Conservation (phyloP, 2,888 invertebrate genomes). For the Euplexia lucipara region DNA sequence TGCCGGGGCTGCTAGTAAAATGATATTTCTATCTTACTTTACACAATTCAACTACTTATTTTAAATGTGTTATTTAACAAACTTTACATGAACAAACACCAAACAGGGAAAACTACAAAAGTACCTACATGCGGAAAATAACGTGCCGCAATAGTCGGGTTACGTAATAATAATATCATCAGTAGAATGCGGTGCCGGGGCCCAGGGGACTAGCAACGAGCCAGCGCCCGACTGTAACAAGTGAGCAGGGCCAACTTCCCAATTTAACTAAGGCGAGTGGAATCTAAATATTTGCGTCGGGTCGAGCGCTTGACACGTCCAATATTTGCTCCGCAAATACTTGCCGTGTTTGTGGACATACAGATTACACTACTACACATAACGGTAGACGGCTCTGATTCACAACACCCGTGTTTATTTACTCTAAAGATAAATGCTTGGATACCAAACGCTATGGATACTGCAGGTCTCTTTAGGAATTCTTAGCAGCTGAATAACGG, state of each 20-base stretch:
- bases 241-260: neutral
- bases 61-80: slow-evolving; percentile 3
- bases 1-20: too few species aligned
- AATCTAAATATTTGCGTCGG: slow-evolving; percentile 41
- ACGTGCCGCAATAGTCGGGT: neutral
- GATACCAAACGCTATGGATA: neutral
- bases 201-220: neutral
- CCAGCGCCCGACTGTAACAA: neutral
- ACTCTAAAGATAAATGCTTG: slow-evolving; percentile 3
- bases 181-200: neutral
- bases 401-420: slow-evolving; percentile 20
- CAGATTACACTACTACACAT: slow-evolving; percentile 4
- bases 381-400: slow-evolving; percentile 19
- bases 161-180: neutral
- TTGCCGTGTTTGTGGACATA: slow-evolving; percentile 6
- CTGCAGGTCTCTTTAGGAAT: neutral
- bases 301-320: slow-evolving; percentile 17
- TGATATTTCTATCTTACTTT: neutral
- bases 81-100: slow-evolving; percentile 4
- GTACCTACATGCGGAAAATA: slow-evolving; percentile 7
- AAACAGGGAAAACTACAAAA: slow-evolving; percentile 25
- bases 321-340: slow-evolving; percentile 47
- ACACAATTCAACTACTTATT: neutral
- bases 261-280: slow-evolving; percentile 6
- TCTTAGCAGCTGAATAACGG: neutral